Percentiles rank a stretch among this genome's conserved stretches.
phyloP scores from a whole-genome alignment of 2,113 vertebrate species.

The Lonchura striata region DNA sequence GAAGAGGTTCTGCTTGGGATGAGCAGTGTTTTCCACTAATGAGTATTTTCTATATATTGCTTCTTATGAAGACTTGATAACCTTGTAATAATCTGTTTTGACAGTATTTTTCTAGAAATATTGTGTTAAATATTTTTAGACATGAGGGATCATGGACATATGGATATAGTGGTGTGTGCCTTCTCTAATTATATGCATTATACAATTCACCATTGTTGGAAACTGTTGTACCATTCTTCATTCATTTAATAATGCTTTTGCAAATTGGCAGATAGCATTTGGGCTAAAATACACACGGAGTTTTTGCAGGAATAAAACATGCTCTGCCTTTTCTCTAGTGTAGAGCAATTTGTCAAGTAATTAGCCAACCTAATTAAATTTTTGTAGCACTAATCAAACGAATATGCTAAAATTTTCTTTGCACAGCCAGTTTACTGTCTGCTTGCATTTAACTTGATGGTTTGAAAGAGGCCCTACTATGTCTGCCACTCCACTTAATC shows the following conservation, averaged over 20 bases:
- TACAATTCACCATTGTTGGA: conserved; percentile 89
- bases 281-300: conserved; percentile 83
- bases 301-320: conserved; percentile 79
- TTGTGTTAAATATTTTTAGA: conserved; percentile 71
- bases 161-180: conserved; percentile 77
- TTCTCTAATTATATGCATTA: conserved; percentile 92
- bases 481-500: conserved; percentile 98
- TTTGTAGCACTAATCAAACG: conserved; percentile 97
- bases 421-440: conserved; percentile 93
- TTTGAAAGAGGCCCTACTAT: conserved; percentile 93
- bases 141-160: conserved; percentile 74
- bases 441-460: conserved; percentile 98
- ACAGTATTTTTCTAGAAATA: conserved; percentile 71
- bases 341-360: conserved; percentile 97
- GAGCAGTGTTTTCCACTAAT: conserved; percentile 26
- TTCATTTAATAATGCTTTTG: conserved; percentile 99
- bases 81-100: conserved; percentile 73
- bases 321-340: conserved; percentile 85
- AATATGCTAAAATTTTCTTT: conserved; percentile 99
- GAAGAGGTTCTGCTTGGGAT: conserved; percentile 20
- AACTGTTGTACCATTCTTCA: conserved; percentile 91
- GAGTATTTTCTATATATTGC: conserved; percentile 61
- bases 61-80: conserved; percentile 66
- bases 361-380: conserved; percentile 96
- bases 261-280: conserved; percentile 92